Evolutionary conservation across 1,140 invertebrate species (phyloP).

Genomic region (Magallana angulata): DNA sequence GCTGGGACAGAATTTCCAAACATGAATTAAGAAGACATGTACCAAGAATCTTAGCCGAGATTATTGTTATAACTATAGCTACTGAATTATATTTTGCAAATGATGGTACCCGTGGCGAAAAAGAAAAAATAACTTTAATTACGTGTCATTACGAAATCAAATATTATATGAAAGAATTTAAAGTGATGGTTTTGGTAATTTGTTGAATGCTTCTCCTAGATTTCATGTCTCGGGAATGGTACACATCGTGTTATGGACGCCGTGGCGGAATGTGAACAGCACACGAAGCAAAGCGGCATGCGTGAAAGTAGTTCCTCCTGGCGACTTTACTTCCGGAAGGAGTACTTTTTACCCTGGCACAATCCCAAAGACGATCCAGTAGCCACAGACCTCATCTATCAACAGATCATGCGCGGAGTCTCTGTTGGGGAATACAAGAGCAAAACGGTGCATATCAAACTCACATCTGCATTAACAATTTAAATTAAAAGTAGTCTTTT

Average conservation of each 20-base stretch:
- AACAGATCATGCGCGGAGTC: slow-evolving; percentile 74
- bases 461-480: too few species aligned
- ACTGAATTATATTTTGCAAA: too few species aligned
- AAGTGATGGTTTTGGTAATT: too few species aligned
- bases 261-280: slow-evolving; percentile 76
- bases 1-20: too few species aligned
- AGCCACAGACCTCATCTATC: slow-evolving; percentile 73
- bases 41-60: too few species aligned
- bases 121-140: too few species aligned
- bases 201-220: slow-evolving; percentile 57
- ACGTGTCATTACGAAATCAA: too few species aligned
- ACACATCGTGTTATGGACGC: slow-evolving; percentile 76
- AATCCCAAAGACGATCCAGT: slow-evolving; percentile 62
- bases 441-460: slow-evolving; percentile 60
- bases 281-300: slow-evolving; percentile 70
- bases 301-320: slow-evolving; percentile 73
- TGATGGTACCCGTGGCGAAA: too few species aligned
- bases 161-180: too few species aligned
- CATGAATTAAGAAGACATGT: too few species aligned
- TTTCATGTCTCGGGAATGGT: slow-evolving; percentile 77
- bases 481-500: too few species aligned
- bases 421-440: slow-evolving; percentile 73
- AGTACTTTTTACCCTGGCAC: slow-evolving; percentile 76
- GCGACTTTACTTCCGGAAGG: slow-evolving; percentile 75
- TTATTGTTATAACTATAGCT: too few species aligned